Percentiles rank a stretch among this genome's conserved stretches.
These are phyloP conservation scores for Agrochola macilenta DNA, from an alignment of 2,888 invertebrate species.

Conservation along the genomic window DNA sequence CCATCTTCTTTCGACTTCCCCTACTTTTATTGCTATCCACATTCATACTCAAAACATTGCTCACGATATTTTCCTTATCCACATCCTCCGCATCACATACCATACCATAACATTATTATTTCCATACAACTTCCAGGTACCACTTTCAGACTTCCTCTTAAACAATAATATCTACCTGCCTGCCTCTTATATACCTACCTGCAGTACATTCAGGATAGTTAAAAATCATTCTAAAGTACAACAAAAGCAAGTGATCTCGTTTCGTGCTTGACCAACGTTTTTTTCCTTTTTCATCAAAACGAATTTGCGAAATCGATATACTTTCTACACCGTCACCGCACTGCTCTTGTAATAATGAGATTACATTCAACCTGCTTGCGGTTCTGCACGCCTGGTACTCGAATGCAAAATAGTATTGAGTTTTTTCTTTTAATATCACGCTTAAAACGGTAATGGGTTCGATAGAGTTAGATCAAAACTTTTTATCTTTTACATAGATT, in stretches of 20 bases:
- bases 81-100: background rate
- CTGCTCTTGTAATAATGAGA: constrained; percentile 37
- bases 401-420: constrained; percentile 3
- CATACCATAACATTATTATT: background rate
- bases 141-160: background rate
- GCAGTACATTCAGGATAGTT: background rate
- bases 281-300: constrained; percentile 52
- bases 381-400: constrained; percentile 44
- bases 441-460: background rate
- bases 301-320: constrained; percentile 62
- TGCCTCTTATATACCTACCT: background rate
- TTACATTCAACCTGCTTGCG: constrained; percentile 43
- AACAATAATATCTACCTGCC: background rate
- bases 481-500: too few species aligned
- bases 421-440: constrained; percentile 14
- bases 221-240: constrained; percentile 14
- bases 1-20: background rate
- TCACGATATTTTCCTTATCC: too few species aligned
- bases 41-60: background rate
- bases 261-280: constrained; percentile 53
- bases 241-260: constrained; percentile 35
- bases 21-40: background rate
- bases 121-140: background rate
- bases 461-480: background rate
- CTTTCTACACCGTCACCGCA: constrained; percentile 62